These are phyloP conservation scores for Vireo altiloquus DNA, from an alignment of 2,113 vertebrate species.

Conservation along the genomic window DNA sequence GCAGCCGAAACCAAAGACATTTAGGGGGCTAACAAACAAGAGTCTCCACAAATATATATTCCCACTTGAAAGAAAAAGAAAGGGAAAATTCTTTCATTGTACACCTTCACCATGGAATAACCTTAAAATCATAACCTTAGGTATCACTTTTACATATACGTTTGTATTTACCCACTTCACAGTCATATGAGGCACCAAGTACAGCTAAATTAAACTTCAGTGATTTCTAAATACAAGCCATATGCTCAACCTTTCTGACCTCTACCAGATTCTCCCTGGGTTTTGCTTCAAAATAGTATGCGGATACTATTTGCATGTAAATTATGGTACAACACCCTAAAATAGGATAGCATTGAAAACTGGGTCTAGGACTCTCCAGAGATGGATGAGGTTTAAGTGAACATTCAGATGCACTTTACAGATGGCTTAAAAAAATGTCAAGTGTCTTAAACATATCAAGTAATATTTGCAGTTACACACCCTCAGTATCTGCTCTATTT, in stretches of 20 bases:
- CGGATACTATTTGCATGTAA: not conserved
- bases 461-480: not conserved
- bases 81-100: not conserved
- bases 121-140: not conserved
- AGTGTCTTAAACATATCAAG: not conserved
- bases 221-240: not conserved
- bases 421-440: slow-evolving; percentile 22
- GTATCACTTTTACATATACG: not conserved
- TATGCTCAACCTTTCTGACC: not conserved
- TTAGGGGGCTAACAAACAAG: not conserved
- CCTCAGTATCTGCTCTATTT: not conserved
- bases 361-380: slow-evolving; percentile 1
- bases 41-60: not conserved
- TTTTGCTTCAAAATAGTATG: slow-evolving; percentile 22
- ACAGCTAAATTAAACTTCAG: not conserved
- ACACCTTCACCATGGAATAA: not conserved
- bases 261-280: not conserved
- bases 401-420: slow-evolving; percentile 16
- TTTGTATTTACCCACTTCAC: not conserved
- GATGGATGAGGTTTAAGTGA: slow-evolving; percentile 11
- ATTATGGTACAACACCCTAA: not conserved
- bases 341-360: not conserved
- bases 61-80: no score
- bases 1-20: not conserved
- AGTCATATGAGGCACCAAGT: not conserved